These are phyloP conservation scores for Ctenochaetus hawaiiensis DNA, from an alignment of 2,797 vertebrate species.

Conservation along the genomic window DNA sequence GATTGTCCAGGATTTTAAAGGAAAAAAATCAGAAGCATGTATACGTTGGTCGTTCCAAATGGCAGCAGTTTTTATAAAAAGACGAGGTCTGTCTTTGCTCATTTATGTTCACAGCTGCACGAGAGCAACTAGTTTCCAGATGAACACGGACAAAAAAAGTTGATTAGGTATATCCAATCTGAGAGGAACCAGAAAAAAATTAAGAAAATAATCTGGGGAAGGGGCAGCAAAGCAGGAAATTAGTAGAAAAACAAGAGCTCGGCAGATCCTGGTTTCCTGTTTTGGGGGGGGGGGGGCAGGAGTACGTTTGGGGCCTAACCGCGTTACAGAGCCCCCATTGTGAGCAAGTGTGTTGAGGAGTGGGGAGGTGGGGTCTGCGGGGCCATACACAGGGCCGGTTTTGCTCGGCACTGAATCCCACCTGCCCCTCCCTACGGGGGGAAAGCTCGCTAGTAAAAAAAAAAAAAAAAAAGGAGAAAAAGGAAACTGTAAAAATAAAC, in stretches of 20 bases:
- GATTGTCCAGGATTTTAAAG: constrained; percentile 19
- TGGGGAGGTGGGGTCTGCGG: constrained; percentile 76
- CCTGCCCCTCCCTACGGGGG: constrained; percentile 78
- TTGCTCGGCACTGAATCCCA: constrained; percentile 75
- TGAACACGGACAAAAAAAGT: constrained; percentile 47
- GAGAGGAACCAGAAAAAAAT: constrained; percentile 80
- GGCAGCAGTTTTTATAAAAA: constrained; percentile 9
- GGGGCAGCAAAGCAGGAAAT: constrained; percentile 89
- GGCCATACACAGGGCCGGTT: constrained; percentile 78
- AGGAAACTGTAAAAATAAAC: constrained; percentile 90
- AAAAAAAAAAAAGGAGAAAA: constrained; percentile 74
- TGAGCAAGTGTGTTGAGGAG: constrained; percentile 84
- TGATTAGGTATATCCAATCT: constrained; percentile 78
- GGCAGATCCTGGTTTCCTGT: constrained; percentile 88
- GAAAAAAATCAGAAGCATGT: constrained; percentile 33
- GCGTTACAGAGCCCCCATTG: constrained; percentile 89
- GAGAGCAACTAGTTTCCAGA: constrained; percentile 47
- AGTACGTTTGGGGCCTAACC: constrained; percentile 75
- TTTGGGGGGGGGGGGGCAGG: constrained; percentile 78
- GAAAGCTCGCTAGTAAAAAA: constrained; percentile 75
- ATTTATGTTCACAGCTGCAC: constrained; percentile 8
- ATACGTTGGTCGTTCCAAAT: constrained; percentile 9
- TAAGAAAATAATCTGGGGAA: constrained; percentile 87
- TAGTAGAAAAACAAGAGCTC: constrained; percentile 87
- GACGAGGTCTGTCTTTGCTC: constrained; percentile 4